Conservation (phyloP, 2,797 vertebrate species). For the Acanthis flammea region DNA sequence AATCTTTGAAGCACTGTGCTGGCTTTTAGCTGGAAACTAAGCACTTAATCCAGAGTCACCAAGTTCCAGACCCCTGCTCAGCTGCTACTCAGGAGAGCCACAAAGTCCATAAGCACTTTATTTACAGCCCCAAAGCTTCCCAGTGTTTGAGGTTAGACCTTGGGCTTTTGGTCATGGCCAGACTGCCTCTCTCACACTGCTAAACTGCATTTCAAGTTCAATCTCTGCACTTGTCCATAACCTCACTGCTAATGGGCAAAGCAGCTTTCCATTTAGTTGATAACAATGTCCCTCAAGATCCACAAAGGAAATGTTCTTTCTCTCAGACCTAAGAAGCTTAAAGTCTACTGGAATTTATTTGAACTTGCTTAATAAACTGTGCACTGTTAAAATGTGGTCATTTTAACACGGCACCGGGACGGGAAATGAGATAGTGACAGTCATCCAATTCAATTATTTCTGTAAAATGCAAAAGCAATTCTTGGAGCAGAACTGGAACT, state of each 20-base stretch:
- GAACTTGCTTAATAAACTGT: constrained; percentile 24
- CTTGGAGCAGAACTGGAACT: background rate
- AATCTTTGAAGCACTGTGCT: background rate
- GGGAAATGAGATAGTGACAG: background rate
- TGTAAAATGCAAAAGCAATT: background rate
- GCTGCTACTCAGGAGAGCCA: background rate
- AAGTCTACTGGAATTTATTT: constrained; percentile 17
- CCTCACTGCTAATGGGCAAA: background rate
- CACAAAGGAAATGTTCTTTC: background rate
- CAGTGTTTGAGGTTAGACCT: background rate
- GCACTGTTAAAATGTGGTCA: background rate
- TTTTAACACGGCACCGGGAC: background rate
- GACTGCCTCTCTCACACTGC: background rate
- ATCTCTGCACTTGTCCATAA: background rate
- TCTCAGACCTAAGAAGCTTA: constrained; percentile 7
- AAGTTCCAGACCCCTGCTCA: background rate
- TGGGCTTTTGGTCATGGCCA: background rate
- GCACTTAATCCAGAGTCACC: background rate
- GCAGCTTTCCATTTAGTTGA: background rate
- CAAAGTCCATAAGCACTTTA: background rate
- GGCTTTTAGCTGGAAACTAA: background rate
- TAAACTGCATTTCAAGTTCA: background rate
- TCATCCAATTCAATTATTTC: background rate
- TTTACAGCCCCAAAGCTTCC: background rate
- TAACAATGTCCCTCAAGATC: background rate